Evolutionary conservation across 2,888 invertebrate genomes (phyloP).

Genomic region (Dynastes hyllus): DNA sequence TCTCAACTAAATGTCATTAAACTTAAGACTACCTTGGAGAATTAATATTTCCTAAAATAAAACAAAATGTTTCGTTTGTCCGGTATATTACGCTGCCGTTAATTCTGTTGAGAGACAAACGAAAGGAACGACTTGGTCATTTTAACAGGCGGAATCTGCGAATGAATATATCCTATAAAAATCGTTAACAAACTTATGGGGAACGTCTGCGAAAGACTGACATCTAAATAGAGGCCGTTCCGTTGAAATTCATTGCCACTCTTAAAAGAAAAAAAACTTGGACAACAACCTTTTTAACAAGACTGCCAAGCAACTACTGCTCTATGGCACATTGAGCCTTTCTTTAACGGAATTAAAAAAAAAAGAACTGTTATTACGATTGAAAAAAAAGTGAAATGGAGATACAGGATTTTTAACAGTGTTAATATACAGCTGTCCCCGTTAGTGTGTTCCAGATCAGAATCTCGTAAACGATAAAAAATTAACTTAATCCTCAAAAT

Average conservation of each 20-base stretch:
- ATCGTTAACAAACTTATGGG: conserved; percentile 56
- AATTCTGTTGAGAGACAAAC: conserved; percentile 43
- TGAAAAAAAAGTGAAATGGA: conserved; percentile 1
- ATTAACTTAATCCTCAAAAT: too few species aligned
- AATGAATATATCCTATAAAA: conserved; percentile 52
- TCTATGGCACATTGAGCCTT: conserved; percentile 21
- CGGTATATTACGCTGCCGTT: background rate
- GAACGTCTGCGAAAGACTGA: conserved; percentile 58
- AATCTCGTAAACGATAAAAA: too few species aligned
- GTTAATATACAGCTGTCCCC: background rate
- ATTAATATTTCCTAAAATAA: conserved; percentile 2
- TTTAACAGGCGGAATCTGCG: conserved; percentile 42
- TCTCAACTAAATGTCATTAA: too few species aligned
- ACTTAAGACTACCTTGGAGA: too few species aligned
- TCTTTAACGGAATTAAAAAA: conserved; percentile 26
- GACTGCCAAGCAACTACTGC: conserved; percentile 35
- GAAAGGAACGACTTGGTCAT: conserved; percentile 37
- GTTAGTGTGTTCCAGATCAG: too few species aligned
- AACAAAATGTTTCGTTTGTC: background rate
- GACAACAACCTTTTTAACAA: conserved; percentile 46
- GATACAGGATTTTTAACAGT: background rate
- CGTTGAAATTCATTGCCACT: conserved; percentile 57
- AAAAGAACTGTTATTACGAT: conserved; percentile 2
- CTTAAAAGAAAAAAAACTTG: conserved; percentile 47
- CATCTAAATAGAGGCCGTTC: conserved; percentile 59